Base-by-base conservation (phyloP, 2,888 invertebrate genomes). In the Leptarthrus brevirostris region DNA sequence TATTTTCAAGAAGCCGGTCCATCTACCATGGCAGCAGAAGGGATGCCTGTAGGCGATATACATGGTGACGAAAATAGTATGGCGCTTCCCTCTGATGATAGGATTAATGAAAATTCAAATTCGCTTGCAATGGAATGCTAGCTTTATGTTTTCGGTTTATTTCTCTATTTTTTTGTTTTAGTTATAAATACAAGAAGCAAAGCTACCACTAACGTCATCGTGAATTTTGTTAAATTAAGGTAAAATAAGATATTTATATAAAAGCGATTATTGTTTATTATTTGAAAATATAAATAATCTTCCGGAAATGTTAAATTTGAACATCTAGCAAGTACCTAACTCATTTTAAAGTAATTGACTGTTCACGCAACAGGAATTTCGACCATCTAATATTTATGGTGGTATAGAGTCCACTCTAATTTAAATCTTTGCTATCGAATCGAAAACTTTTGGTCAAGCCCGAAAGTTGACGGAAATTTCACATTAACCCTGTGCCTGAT, bases 71-170 rank as follows among this genome's bases (percentile, higher is more conserved):
- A 84, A 20, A 84, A 83, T 72, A 84, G 83, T 74, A 79, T 85
- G 77, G 82, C 80, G 26, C 81, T 84, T 79, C 83, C 83, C 2
- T 36, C 73, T 3, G 83, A 83, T 73, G 84, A 83, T 76, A 81
- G 83, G 3, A 81, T 83, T 2, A 85, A 85, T 74, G 85, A 85
- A 72, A 85, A 85, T 75, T 85, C 85, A 34, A 85, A 85, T 79
- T 85, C 85, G 0, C 78, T 85, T 40, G 85, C 85, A 74, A 85
- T 85, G 85, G 85, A 85, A 77, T 85, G 85, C 79, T 85, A 82
- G 18, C 52, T 12, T 34, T 30, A 52, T 30, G 16, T 52, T 70
- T 34, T 16, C 3, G 2, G 14, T 22, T 20, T 1, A 22, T 10
- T 53, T 22, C 10, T 24, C 3, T 12, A 53, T 22, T 49, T 49